Evolutionary conservation across 2,113 vertebrate species (phyloP).

Genomic region (Cepphus grylle): DNA sequence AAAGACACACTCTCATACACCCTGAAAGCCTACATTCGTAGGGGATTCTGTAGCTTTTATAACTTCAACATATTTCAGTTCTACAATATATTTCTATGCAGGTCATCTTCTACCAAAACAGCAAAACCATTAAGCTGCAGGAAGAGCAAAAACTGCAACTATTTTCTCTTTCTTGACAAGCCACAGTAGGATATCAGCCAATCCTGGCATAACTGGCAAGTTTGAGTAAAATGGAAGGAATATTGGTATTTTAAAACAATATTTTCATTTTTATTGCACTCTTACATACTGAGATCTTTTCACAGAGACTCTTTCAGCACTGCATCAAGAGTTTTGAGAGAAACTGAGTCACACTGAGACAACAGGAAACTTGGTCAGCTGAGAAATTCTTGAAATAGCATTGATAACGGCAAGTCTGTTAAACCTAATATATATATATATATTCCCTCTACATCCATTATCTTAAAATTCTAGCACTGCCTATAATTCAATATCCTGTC

Average conservation of each 20-base stretch:
- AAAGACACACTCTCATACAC: background rate
- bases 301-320: background rate
- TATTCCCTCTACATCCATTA: background rate
- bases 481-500: background rate
- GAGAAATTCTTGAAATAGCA: background rate
- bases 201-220: background rate
- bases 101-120: background rate
- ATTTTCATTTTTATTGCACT: background rate
- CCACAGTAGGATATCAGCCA: background rate
- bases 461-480: background rate
- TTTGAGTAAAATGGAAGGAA: background rate
- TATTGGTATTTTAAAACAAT: background rate
- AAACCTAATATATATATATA: background rate
- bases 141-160: background rate
- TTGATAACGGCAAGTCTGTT: background rate
- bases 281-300: background rate
- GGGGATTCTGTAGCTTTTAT: background rate
- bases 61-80: background rate
- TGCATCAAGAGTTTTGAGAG: background rate
- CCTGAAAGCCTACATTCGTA: background rate
- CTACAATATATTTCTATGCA: background rate
- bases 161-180: background rate
- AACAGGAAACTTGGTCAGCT: background rate
- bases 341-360: background rate
- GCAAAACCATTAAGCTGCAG: background rate